phyloP scores from a whole-genome alignment of 2,113 vertebrate species.

The Oncorhynchus keta region DNA sequence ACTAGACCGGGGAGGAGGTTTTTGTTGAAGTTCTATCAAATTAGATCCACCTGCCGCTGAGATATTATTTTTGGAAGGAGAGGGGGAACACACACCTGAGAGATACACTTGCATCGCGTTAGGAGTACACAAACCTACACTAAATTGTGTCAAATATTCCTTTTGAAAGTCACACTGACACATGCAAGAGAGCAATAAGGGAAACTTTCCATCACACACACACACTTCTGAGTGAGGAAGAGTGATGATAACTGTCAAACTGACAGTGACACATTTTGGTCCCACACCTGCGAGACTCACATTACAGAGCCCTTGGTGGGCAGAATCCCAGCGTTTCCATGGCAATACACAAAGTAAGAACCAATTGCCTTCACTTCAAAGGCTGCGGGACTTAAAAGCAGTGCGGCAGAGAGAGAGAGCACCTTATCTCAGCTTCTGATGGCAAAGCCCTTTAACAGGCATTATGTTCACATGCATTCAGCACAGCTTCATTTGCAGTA shows the following conservation, averaged over 20 bases:
- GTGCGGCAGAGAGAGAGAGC: constrained; percentile 19
- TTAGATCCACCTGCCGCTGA: too few relatives aligned
- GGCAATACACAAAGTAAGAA: constrained; percentile 43
- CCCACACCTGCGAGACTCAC: constrained; percentile 19
- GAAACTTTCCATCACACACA: background rate
- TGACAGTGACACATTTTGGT: background rate
- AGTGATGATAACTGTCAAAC: constrained; percentile 2
- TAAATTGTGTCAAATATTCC: constrained; percentile 6
- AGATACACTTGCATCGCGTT: background rate
- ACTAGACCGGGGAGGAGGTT: too few relatives aligned
- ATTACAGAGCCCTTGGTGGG: constrained; percentile 25
- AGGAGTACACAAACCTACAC: background rate
- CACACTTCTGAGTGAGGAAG: background rate
- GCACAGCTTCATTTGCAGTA: constrained; percentile 32
- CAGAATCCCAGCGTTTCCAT: constrained; percentile 44
- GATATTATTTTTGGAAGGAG: too few relatives aligned
- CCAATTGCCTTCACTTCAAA: constrained; percentile 54
- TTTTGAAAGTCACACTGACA: background rate
- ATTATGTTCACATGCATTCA: constrained; percentile 27
- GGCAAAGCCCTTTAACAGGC: constrained; percentile 39
- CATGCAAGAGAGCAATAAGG: background rate
- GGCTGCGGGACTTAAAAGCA: constrained; percentile 47
- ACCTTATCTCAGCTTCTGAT: constrained; percentile 45
- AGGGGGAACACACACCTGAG: too few relatives aligned
- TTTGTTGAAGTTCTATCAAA: too few relatives aligned